Conservation (phyloP, 2,797 vertebrate species). For the Myripristis jacobus region DNA sequence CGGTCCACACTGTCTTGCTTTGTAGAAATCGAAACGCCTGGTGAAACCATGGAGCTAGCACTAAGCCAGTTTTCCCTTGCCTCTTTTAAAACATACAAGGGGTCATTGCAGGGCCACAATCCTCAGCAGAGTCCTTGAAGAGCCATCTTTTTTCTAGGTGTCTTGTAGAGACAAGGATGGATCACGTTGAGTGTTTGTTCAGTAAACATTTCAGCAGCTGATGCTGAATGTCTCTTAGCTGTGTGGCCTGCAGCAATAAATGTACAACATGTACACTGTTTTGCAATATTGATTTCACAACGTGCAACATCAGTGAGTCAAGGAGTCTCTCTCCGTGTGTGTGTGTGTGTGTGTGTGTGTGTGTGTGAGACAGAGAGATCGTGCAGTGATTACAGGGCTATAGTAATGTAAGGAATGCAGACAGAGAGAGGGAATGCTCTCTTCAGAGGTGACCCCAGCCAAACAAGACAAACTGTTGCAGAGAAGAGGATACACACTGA, state of each 20-base stretch:
- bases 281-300: slow-evolving; percentile 46
- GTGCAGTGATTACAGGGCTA: slow-evolving; percentile 66
- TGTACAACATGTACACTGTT: slow-evolving; percentile 10
- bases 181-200: slow-evolving; percentile 51
- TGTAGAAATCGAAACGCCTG: no score
- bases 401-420: slow-evolving; percentile 76
- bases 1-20: no score
- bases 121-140: slow-evolving; percentile 7
- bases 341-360: slow-evolving; percentile 23
- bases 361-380: slow-evolving; percentile 28
- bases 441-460: slow-evolving; percentile 50
- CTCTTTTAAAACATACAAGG: background rate
- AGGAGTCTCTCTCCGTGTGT: slow-evolving; percentile 6
- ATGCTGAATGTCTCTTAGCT: slow-evolving; percentile 48
- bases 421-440: slow-evolving; percentile 54
- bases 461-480: slow-evolving; percentile 7
- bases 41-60: no score
- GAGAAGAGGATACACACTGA: background rate
- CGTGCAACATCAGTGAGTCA: background rate
- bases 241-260: slow-evolving; percentile 14
- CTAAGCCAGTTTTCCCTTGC: no score
- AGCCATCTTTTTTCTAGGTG: slow-evolving; percentile 19
- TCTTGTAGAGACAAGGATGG: slow-evolving; percentile 20
- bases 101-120: slow-evolving; percentile 1
- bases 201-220: slow-evolving; percentile 49